Evolutionary conservation across 1,140 invertebrate species (phyloP).

Genomic region (Drosophila teissieri): DNA sequence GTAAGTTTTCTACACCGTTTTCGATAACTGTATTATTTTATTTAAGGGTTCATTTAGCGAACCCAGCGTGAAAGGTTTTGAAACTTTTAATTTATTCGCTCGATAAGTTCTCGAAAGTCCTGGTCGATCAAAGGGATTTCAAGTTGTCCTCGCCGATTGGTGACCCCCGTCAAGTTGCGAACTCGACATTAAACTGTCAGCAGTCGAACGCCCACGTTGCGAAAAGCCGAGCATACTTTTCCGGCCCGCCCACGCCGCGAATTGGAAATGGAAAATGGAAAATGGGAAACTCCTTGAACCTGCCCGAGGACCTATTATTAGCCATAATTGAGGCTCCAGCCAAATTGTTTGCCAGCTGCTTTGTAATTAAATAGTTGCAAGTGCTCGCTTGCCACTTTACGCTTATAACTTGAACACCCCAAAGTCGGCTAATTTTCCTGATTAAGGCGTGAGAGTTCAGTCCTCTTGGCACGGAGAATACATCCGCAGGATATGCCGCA

Average conservation of each 20-base stretch:
- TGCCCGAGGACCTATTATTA: conserved; percentile 50
- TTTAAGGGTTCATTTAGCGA: neutral
- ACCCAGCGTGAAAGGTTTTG: too few relatives aligned
- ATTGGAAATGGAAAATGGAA: neutral
- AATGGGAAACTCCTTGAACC: conserved; percentile 7
- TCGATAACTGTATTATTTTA: neutral
- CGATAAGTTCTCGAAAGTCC: conserved; percentile 6
- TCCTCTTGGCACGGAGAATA: conserved; percentile 1
- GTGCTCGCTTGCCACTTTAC: conserved; percentile 70
- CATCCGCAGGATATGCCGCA: conserved; percentile 23
- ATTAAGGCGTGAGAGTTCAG: conserved; percentile 8
- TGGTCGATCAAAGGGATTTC: conserved; percentile 26
- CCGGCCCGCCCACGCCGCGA: neutral
- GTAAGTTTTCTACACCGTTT: conserved; percentile 87
- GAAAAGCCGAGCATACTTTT: neutral
- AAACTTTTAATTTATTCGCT: conserved; percentile 10
- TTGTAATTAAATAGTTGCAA: conserved; percentile 83
- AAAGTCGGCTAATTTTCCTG: conserved; percentile 24
- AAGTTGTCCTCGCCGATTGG: conserved; percentile 11
- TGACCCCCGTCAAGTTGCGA: conserved; percentile 27
- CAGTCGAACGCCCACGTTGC: conserved; percentile 16
- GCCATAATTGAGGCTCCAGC: conserved; percentile 66
- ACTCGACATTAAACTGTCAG: conserved; percentile 32
- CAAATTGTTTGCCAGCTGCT: conserved; percentile 73
- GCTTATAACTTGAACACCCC: conserved; percentile 69